A percentile compares a stretch with the other conserved stretches of the same genome.
Conservation (phyloP, 2,888 invertebrate species). For the Emmelina monodactyla region DNA sequence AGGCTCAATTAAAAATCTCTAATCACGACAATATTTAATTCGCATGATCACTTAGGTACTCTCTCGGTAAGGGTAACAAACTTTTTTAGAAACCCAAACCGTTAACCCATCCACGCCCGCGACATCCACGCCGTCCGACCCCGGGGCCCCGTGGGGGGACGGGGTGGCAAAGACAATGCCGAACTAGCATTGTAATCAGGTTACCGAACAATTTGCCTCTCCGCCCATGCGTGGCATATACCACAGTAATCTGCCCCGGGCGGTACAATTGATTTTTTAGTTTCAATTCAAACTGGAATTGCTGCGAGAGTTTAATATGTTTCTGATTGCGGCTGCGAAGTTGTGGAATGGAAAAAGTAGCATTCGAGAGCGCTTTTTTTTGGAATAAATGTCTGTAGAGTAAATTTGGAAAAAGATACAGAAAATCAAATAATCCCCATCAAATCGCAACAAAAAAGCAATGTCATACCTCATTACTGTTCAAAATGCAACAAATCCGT, state of each 20-base stretch:
- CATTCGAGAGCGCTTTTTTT: not conserved
- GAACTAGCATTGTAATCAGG: conserved; percentile 74
- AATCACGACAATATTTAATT: too few relatives aligned
- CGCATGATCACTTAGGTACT: too few relatives aligned
- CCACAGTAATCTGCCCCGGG: conserved; percentile 34
- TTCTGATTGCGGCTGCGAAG: too few relatives aligned
- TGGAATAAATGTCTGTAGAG: too few relatives aligned
- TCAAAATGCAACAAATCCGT: conserved; percentile 30
- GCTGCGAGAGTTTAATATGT: too few relatives aligned
- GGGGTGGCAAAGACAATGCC: conserved; percentile 48
- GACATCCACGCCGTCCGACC: not conserved
- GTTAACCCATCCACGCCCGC: not conserved
- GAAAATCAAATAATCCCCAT: not conserved
- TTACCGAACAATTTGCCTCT: conserved; percentile 82
- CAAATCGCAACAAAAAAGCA: conserved; percentile 28
- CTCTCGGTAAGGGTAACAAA: too few relatives aligned
- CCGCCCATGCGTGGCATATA: conserved; percentile 72
- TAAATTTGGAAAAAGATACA: not conserved
- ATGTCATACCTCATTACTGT: conserved; percentile 49
- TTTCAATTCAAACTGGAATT: conserved; percentile 3
- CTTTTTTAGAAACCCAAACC: not conserved
- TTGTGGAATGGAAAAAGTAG: not conserved
- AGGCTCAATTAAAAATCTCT: too few relatives aligned
- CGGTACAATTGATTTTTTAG: conserved; percentile 24
- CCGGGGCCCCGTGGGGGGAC: conserved; percentile 14